Conservation (phyloP, 1,140 invertebrate species). For the Papilio xuthus region DNA sequence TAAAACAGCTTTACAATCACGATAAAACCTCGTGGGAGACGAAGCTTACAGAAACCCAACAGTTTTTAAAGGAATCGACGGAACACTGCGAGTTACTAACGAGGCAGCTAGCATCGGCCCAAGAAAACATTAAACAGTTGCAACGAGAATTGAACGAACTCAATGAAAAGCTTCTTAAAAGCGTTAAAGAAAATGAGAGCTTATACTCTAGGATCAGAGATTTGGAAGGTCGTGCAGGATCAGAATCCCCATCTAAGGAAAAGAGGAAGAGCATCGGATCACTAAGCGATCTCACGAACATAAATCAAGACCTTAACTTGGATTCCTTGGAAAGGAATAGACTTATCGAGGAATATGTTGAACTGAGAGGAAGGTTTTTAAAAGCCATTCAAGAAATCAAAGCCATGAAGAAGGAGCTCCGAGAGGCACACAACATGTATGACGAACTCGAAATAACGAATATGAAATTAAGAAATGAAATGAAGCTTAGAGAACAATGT, state of each 20-base stretch:
- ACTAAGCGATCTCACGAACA: slow-evolving; percentile 90
- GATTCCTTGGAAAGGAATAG: slow-evolving; percentile 89
- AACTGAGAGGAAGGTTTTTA: slow-evolving; percentile 88
- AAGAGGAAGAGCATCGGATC: slow-evolving; percentile 88
- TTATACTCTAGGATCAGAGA: slow-evolving; percentile 87
- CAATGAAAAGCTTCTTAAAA: slow-evolving; percentile 83
- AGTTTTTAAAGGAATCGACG: slow-evolving; percentile 83
- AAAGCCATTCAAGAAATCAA: slow-evolving; percentile 92
- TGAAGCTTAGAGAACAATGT: slow-evolving; percentile 85
- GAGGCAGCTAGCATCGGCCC: slow-evolving; percentile 84
- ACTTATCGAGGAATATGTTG: slow-evolving; percentile 90
- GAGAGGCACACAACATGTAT: slow-evolving; percentile 89
- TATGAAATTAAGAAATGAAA: slow-evolving; percentile 87
- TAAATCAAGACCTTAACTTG: slow-evolving; percentile 89
- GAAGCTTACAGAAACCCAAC: slow-evolving; percentile 84
- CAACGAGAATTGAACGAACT: slow-evolving; percentile 83
- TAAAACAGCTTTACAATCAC: slow-evolving; percentile 83
- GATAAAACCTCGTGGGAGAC: slow-evolving; percentile 86
- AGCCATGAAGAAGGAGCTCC: slow-evolving; percentile 90
- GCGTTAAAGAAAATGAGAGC: slow-evolving; percentile 90
- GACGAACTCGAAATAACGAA: slow-evolving; percentile 90
- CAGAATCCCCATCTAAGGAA: slow-evolving; percentile 79
- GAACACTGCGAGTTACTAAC: slow-evolving; percentile 84
- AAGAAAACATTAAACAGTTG: slow-evolving; percentile 81
- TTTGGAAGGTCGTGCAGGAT: slow-evolving; percentile 83